Conservation (phyloP, 2,888 invertebrate genomes). For the Imbricaverruca yamaguchii region DNA sequence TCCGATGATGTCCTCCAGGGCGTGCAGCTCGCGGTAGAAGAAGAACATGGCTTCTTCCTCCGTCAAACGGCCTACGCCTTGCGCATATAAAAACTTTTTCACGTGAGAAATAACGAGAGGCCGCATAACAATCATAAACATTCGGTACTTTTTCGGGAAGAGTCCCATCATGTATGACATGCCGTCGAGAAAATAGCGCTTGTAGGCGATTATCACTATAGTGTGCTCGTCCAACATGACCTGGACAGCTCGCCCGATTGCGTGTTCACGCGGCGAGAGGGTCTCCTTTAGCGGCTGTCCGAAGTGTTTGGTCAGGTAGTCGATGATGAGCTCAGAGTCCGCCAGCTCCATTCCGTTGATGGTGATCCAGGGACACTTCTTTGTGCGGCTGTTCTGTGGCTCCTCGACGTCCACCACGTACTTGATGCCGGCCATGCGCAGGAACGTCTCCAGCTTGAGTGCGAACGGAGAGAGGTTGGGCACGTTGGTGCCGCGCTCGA, state of each 20-base stretch:
- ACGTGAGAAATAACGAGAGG: not conserved
- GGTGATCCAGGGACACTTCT: slow-evolving; percentile 42
- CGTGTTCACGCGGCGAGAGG: slow-evolving; percentile 36
- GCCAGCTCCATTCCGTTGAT: slow-evolving; percentile 39
- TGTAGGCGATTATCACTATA: not conserved
- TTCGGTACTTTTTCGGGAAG: not conserved
- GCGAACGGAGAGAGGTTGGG: slow-evolving; percentile 4
- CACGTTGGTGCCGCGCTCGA: not conserved
- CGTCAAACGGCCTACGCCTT: not conserved
- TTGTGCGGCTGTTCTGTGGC: slow-evolving; percentile 37
- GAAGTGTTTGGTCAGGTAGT: slow-evolving; percentile 39
- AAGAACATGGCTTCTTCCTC: slow-evolving; percentile 4
- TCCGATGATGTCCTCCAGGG: slow-evolving; percentile 22
- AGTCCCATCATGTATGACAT: not conserved
- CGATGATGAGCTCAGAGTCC: slow-evolving; percentile 41
- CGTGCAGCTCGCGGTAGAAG: not conserved
- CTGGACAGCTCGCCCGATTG: slow-evolving; percentile 39
- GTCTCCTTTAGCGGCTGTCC: slow-evolving; percentile 35
- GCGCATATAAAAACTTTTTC: not conserved
- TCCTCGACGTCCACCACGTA: not conserved
- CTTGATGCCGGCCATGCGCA: slow-evolving; percentile 7
- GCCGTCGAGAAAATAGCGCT: slow-evolving; percentile 2
- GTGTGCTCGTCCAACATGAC: slow-evolving; percentile 41
- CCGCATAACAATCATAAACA: not conserved
- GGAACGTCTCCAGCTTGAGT: not conserved